These are phyloP conservation scores for Echinometra lucunter DNA, from an alignment of 53 echinoderm and acorn worm species.

Conservation along the genomic window DNA sequence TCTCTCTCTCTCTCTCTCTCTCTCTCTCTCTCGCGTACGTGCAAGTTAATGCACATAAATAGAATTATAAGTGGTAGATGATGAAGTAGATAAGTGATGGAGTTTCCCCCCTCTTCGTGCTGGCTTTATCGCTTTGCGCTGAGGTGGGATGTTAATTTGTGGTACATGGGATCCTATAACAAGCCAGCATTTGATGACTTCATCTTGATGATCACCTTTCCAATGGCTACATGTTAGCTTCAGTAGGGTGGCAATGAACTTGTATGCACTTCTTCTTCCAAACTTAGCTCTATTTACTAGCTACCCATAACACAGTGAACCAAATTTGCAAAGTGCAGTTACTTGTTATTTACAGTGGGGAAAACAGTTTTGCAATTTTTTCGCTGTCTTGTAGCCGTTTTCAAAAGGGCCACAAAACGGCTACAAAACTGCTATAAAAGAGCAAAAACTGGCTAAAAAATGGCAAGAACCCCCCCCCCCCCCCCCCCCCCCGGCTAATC, in stretches of 20 bases:
- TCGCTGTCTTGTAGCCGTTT: too few relatives aligned
- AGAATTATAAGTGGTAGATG: conserved; percentile 29
- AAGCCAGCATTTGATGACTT: conserved; percentile 48
- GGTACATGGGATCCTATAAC: conserved; percentile 18
- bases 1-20: background rate
- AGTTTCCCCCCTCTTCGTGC: conserved; percentile 5
- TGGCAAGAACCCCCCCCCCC: too few relatives aligned
- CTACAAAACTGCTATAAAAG: too few relatives aligned
- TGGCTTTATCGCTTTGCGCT: conserved; percentile 29
- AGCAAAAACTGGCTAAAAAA: too few relatives aligned
- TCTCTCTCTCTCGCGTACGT: background rate
- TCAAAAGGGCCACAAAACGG: too few relatives aligned
- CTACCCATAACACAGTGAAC: too few relatives aligned
- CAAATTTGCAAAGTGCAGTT: too few relatives aligned
- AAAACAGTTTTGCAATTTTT: too few relatives aligned
- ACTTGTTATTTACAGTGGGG: too few relatives aligned
- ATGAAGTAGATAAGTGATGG: conserved; percentile 18
- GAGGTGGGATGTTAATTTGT: conserved; percentile 54
- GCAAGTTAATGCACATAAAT: conserved; percentile 2
- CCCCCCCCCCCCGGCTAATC: too few relatives aligned
- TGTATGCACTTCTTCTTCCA: background rate
- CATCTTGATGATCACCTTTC: conserved; percentile 40
- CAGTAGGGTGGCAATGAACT: conserved; percentile 34
- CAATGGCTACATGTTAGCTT: background rate
- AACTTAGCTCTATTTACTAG: background rate